These are phyloP conservation scores for Scaptomyza cyrtandrae DNA, from an alignment of 2,888 invertebrate genomes.

Conservation along the genomic window DNA sequence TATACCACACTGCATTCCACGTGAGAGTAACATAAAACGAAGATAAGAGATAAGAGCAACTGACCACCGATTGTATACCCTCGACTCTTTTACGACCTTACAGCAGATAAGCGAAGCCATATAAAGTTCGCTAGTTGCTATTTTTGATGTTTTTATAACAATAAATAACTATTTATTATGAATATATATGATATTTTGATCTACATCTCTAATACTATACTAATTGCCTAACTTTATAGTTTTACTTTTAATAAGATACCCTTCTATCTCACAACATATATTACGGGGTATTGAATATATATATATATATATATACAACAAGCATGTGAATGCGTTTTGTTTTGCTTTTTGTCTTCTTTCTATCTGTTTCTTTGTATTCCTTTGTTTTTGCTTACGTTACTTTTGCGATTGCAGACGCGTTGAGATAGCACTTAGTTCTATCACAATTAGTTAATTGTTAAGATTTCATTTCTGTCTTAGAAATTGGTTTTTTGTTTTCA, in stretches of 20 bases:
- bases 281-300: conserved; percentile 23
- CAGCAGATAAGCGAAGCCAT: not conserved
- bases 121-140: not conserved
- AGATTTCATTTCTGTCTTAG: not conserved
- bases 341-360: conserved; percentile 3
- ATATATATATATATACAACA: no score
- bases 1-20: conserved; percentile 5
- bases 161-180: not conserved
- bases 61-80: conserved; percentile 26
- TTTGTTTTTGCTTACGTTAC: no score
- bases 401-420: conserved; percentile 29
- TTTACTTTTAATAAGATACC: conserved; percentile 3
- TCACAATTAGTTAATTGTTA: conserved; percentile 48
- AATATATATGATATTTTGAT: not conserved
- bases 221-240: not conserved
- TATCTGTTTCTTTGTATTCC: conserved; percentile 1
- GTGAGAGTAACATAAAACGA: conserved; percentile 11
- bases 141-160: not conserved
- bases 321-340: conserved; percentile 6
- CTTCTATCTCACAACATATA: not conserved
- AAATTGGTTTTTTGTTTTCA: not conserved
- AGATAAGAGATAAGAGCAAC: not conserved
- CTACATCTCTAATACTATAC: not conserved
- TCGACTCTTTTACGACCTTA: not conserved
- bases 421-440: conserved; percentile 37